phyloP scores from a whole-genome alignment of 2,888 invertebrate species.

The Pogonocherus hispidulus region DNA sequence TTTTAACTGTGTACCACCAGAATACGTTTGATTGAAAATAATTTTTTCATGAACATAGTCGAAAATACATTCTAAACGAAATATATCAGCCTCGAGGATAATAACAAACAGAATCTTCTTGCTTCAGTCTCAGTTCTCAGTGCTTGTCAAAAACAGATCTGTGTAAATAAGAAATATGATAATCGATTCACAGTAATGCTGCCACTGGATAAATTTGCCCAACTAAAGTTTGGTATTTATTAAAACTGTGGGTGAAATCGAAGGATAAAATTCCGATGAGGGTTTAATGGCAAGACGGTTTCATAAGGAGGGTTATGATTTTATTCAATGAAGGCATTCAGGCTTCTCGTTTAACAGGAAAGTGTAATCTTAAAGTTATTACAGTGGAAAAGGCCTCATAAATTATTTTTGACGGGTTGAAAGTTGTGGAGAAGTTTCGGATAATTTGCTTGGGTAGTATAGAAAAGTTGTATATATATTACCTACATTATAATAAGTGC shows the following conservation, averaged over 20 bases:
- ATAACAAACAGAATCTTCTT: neutral
- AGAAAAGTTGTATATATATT: no score
- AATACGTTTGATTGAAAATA: no score
- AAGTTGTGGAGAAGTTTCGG: no score
- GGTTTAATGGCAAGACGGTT: neutral
- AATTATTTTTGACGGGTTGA: neutral
- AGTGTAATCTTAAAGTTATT: neutral
- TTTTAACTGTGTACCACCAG: no score
- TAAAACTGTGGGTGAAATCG: slow-evolving; percentile 15
- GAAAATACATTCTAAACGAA: no score
- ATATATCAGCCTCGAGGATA: neutral
- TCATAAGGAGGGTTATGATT: no score
- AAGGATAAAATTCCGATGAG: slow-evolving; percentile 5
- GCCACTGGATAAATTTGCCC: neutral
- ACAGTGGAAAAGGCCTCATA: neutral
- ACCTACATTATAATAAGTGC: no score
- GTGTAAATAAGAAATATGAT: neutral
- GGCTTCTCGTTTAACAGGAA: neutral
- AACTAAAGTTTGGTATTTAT: slow-evolving; percentile 14
- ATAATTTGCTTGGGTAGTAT: no score
- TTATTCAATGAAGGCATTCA: neutral
- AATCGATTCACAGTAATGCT: slow-evolving; percentile 3
- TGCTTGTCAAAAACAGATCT: neutral
- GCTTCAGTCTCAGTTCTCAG: neutral
- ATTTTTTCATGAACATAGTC: no score